Conservation (phyloP, 1,140 invertebrate species). For the Chrysomallon squamiferum region DNA sequence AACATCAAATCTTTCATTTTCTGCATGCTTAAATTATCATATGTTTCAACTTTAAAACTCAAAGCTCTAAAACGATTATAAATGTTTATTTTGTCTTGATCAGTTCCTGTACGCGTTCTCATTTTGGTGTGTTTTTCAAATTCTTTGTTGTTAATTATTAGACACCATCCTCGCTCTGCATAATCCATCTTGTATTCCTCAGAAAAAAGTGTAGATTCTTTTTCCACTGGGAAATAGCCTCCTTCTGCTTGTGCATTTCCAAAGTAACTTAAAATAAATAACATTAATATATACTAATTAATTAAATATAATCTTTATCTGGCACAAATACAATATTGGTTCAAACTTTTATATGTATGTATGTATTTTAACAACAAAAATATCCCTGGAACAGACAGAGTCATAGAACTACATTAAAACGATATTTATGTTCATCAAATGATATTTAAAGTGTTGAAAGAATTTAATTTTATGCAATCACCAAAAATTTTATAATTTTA, state of each 20-base stretch:
- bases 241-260: neutral
- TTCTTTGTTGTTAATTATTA: conserved; percentile 91
- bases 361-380: too few relatives aligned
- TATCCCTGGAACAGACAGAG: too few relatives aligned
- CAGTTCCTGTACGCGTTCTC: conserved; percentile 75
- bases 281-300: neutral
- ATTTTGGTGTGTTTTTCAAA: conserved; percentile 65
- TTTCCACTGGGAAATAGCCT: conserved; percentile 3
- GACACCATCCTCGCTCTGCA: conserved; percentile 77
- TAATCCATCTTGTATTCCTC: conserved; percentile 85
- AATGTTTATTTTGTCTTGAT: conserved; percentile 67
- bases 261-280: neutral
- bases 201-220: conserved; percentile 25
- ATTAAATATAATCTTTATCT: too few relatives aligned
- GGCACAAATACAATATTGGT: too few relatives aligned
- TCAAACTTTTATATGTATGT: too few relatives aligned
- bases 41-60: conserved; percentile 76
- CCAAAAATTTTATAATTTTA: too few relatives aligned
- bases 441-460: too few relatives aligned
- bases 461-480: too few relatives aligned
- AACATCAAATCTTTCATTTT: conserved; percentile 66
- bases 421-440: too few relatives aligned
- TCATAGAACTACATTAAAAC: too few relatives aligned
- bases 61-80: conserved; percentile 68
- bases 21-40: conserved; percentile 69